phyloP scores from a whole-genome alignment of 2,113 vertebrate genomes.

The Heteronetta atricapilla region DNA sequence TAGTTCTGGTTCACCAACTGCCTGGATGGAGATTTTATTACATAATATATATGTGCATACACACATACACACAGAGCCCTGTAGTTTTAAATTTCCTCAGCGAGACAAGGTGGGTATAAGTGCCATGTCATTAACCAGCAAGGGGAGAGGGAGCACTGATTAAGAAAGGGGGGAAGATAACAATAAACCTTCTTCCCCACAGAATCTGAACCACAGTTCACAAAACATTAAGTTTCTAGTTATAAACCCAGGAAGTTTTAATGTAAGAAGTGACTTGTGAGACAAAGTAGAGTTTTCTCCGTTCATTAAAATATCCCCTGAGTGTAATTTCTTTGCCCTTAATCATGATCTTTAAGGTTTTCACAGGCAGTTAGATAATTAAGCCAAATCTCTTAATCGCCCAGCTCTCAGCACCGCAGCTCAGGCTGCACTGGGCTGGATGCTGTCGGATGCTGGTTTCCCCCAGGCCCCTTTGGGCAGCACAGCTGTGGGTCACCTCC shows the following conservation, averaged over 20 bases:
- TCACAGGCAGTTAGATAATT: conserved; percentile 26
- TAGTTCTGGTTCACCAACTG: background rate
- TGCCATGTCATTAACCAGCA: background rate
- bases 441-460: background rate
- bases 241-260: conserved; percentile 23
- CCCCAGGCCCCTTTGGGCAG: background rate
- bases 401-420: background rate
- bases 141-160: background rate
- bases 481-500: background rate
- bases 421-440: background rate
- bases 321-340: conserved; percentile 10
- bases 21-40: background rate
- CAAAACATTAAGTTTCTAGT: conserved; percentile 22
- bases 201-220: conserved; percentile 20
- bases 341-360: conserved; percentile 1
- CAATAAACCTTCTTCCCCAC: background rate
- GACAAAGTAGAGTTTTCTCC: conserved; percentile 1
- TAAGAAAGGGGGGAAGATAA: background rate
- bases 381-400: background rate
- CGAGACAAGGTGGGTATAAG: background rate
- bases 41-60: background rate
- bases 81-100: background rate
- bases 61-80: background rate
- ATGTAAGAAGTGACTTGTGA: background rate
- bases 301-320: conserved; percentile 17